phyloP scores from a whole-genome alignment of 2,888 invertebrate species.

The Chelonus formosanus region DNA sequence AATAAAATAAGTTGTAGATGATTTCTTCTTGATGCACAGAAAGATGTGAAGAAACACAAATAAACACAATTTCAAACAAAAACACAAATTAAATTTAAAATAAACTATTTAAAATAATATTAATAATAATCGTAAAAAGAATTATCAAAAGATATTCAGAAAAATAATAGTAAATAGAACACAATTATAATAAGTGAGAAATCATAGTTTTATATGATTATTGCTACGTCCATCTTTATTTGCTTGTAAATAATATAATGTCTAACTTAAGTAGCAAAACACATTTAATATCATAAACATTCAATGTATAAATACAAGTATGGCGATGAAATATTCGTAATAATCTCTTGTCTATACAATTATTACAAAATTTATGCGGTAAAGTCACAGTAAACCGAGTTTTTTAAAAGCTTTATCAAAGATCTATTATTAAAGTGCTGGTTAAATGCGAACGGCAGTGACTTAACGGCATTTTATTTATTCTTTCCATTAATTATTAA shows the following conservation, averaged over 20 bases:
- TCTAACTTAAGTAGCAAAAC: slow-evolving; percentile 41
- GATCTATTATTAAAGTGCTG: neutral
- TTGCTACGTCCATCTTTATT: slow-evolving; percentile 51
- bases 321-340: slow-evolving; percentile 14
- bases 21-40: no score
- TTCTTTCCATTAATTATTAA: slow-evolving; percentile 37
- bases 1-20: no score
- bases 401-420: neutral
- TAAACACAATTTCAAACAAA: no score
- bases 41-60: no score
- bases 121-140: neutral
- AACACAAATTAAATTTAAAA: no score
- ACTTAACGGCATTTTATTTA: slow-evolving; percentile 36
- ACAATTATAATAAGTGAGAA: slow-evolving; percentile 29
- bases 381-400: neutral
- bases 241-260: slow-evolving; percentile 47
- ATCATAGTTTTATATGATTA: slow-evolving; percentile 39
- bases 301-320: slow-evolving; percentile 40
- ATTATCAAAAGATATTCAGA: no score
- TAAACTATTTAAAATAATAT: no score
- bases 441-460: slow-evolving; percentile 49
- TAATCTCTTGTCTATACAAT: neutral
- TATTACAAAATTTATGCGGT: slow-evolving; percentile 7
- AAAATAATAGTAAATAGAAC: slow-evolving; percentile 21
- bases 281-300: slow-evolving; percentile 35